Evolutionary conservation across 2,888 invertebrate genomes (phyloP).

Genomic region (Meiosimyza platycephala): DNA sequence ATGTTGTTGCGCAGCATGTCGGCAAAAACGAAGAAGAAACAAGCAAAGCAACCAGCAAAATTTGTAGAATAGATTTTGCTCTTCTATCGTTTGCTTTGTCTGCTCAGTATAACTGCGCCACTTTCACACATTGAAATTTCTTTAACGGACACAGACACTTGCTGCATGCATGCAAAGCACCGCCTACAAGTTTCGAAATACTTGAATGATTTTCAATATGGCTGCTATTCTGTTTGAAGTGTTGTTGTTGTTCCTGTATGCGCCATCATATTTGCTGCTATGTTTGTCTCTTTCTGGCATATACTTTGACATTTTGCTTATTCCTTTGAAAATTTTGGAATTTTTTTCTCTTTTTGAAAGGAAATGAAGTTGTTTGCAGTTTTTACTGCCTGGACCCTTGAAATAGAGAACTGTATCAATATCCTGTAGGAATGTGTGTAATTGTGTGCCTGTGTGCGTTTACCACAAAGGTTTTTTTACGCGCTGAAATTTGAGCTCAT

Average conservation of each 20-base stretch:
- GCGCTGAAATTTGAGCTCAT: constrained; percentile 3
- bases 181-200: constrained; percentile 65
- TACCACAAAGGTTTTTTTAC: neutral
- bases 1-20: constrained; percentile 20
- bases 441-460: neutral
- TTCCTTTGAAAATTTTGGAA: neutral
- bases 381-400: neutral
- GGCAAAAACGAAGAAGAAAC: neutral
- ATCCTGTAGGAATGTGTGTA: neutral
- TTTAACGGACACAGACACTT: constrained; percentile 32
- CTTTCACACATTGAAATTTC: constrained; percentile 26
- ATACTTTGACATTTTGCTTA: neutral
- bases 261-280: neutral
- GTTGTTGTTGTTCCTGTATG: constrained; percentile 6
- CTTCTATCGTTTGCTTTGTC: neutral
- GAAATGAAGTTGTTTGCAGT: constrained; percentile 24
- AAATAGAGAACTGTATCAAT: neutral
- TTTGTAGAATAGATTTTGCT: neutral
- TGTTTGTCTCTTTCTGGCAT: neutral
- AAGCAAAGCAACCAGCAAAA: constrained; percentile 1
- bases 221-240: constrained; percentile 3
- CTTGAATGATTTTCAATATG: constrained; percentile 67
- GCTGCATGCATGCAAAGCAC: constrained; percentile 50
- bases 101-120: constrained; percentile 47
- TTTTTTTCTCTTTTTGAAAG: neutral